These are phyloP conservation scores for Myopa testacea DNA, from an alignment of 2,888 invertebrate species.

Conservation along the genomic window DNA sequence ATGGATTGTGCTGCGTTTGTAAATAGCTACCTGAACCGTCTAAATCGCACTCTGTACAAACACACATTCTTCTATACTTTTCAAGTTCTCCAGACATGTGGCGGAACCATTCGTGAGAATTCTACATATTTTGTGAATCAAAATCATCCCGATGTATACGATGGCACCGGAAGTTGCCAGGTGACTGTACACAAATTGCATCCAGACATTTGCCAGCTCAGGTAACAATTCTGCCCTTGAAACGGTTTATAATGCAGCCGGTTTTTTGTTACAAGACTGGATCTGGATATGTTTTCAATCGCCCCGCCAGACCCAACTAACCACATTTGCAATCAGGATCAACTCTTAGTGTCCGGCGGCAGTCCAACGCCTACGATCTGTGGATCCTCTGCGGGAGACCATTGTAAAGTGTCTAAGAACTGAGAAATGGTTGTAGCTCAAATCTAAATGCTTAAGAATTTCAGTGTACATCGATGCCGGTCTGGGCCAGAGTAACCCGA, in stretches of 20 bases:
- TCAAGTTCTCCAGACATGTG: constrained; percentile 83
- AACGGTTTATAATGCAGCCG: neutral
- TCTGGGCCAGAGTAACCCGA: constrained; percentile 75
- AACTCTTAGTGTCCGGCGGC: constrained; percentile 86
- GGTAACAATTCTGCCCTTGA: constrained; percentile 68
- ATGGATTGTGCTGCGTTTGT: constrained; percentile 68
- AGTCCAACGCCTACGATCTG: constrained; percentile 85
- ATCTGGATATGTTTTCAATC: constrained; percentile 82
- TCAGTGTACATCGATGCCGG: constrained; percentile 89
- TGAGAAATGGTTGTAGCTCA: neutral
- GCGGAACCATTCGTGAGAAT: constrained; percentile 81
- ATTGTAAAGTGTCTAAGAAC: constrained; percentile 71
- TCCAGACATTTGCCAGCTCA: constrained; percentile 85
- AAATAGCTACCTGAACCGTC: constrained; percentile 35
- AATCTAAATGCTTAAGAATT: constrained; percentile 40
- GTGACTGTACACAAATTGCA: constrained; percentile 82
- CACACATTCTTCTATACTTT: neutral
- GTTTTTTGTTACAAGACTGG: constrained; percentile 71
- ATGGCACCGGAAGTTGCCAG: constrained; percentile 87
- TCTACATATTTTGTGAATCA: constrained; percentile 88
- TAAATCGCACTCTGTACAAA: neutral
- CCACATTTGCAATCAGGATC: constrained; percentile 85
- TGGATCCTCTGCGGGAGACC: constrained; percentile 83
- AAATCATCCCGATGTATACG: constrained; percentile 80
- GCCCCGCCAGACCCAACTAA: constrained; percentile 82